phyloP scores from a whole-genome alignment of 1,140 invertebrate species.

The Heliconius hermathena region DNA sequence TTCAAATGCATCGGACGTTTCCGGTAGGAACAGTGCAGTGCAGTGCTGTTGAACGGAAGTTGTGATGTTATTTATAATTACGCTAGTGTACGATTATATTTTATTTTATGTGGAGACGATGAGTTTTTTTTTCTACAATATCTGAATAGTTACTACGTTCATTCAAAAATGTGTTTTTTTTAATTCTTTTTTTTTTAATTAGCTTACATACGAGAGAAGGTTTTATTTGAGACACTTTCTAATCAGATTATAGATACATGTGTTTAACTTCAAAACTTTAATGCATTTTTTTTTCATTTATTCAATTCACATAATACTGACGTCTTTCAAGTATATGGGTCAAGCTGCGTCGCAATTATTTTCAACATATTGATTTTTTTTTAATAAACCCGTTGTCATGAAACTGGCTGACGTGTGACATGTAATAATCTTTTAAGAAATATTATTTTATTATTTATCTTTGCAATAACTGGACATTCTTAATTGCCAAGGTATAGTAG shows the following conservation, averaged over 20 bases:
- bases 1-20: slow-evolving; percentile 23
- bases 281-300: neutral
- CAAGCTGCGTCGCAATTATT: neutral
- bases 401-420: neutral
- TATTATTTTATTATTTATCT: neutral
- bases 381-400: slow-evolving; percentile 2
- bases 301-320: neutral
- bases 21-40: slow-evolving; percentile 14
- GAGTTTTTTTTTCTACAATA: neutral
- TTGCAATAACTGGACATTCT: too few species aligned
- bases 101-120: neutral
- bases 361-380: neutral
- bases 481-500: neutral
- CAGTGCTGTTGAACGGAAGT: slow-evolving; percentile 1
- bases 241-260: too few species aligned
- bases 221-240: too few species aligned
- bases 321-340: neutral
- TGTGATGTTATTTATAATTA: slow-evolving; percentile 22
- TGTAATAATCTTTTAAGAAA: neutral
- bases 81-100: neutral
- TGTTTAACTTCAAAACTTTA: too few species aligned
- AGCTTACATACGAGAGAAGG: too few species aligned
- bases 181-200: too few species aligned
- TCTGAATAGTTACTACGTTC: too few species aligned
- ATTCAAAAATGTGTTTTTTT: neutral